These are phyloP conservation scores for Lacerta agilis DNA, from an alignment of 2,797 vertebrate genomes.

Conservation along the genomic window DNA sequence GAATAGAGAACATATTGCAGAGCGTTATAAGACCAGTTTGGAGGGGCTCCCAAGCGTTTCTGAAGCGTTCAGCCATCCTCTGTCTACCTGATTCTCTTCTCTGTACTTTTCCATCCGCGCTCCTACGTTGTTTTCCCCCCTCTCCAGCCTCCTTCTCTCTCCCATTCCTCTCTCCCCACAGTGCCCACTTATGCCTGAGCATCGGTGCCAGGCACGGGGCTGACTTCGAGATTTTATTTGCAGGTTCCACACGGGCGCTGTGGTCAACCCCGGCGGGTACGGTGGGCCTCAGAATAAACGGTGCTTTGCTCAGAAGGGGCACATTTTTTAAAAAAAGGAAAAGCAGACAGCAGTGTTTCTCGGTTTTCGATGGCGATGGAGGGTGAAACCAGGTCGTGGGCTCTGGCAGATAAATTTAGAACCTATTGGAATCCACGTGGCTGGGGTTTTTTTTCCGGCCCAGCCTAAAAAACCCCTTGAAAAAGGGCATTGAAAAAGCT, in stretches of 20 bases:
- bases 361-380: constrained; percentile 22
- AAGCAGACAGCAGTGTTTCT: not conserved
- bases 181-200: not conserved
- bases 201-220: not conserved
- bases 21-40: too few species aligned
- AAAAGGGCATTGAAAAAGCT: constrained; percentile 19
- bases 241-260: constrained; percentile 10
- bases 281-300: constrained; percentile 11
- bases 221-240: constrained; percentile 17
- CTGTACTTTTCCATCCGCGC: constrained; percentile 39
- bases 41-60: not conserved
- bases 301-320: constrained; percentile 20
- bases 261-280: constrained; percentile 15
- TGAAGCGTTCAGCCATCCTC: not conserved
- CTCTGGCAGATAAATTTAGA: constrained; percentile 46
- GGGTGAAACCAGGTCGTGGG: constrained; percentile 45
- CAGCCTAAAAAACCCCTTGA: constrained; percentile 15
- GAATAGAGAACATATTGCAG: too few species aligned
- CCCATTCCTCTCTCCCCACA: not conserved
- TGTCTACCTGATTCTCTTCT: not conserved
- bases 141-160: not conserved
- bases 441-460: constrained; percentile 3
- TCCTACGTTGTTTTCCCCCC: not conserved
- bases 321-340: not conserved
- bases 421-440: constrained; percentile 2